These are phyloP conservation scores for Pelvicachromis taeniatus DNA, from an alignment of 2,113 vertebrate species.

Conservation along the genomic window DNA sequence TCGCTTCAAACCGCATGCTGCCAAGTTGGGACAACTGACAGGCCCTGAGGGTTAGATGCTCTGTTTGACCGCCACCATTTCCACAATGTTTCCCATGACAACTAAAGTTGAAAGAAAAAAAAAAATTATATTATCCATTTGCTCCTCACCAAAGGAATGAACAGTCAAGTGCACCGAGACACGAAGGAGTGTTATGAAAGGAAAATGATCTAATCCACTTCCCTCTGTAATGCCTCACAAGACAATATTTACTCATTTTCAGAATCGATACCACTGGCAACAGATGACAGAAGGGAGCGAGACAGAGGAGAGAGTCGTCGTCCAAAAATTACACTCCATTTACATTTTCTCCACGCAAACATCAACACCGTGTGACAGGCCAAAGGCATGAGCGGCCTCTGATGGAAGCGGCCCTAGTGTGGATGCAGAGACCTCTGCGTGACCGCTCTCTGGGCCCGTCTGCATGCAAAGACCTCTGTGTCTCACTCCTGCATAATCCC, in stretches of 20 bases:
- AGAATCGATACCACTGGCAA: constrained; percentile 34
- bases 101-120: background rate
- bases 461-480: constrained; percentile 39
- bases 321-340: constrained; percentile 60
- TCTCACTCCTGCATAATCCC: constrained; percentile 60
- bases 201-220: constrained; percentile 45
- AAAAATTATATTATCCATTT: constrained; percentile 9
- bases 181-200: constrained; percentile 10
- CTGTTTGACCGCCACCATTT: background rate
- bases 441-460: constrained; percentile 18
- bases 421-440: constrained; percentile 22
- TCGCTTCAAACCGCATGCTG: background rate
- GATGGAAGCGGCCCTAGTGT: constrained; percentile 17
- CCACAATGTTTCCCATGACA: constrained; percentile 18
- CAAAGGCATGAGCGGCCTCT: background rate
- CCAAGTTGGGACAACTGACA: background rate
- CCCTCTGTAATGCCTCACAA: background rate
- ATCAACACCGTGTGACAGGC: constrained; percentile 26
- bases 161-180: constrained; percentile 1
- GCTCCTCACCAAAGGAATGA: background rate
- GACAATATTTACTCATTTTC: constrained; percentile 33
- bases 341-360: constrained; percentile 46
- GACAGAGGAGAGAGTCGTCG: background rate
- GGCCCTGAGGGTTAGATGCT: background rate
- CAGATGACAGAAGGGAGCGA: background rate